Base-by-base conservation (phyloP, 2,113 vertebrate genomes). In the Mesembrinibis cayennensis region DNA sequence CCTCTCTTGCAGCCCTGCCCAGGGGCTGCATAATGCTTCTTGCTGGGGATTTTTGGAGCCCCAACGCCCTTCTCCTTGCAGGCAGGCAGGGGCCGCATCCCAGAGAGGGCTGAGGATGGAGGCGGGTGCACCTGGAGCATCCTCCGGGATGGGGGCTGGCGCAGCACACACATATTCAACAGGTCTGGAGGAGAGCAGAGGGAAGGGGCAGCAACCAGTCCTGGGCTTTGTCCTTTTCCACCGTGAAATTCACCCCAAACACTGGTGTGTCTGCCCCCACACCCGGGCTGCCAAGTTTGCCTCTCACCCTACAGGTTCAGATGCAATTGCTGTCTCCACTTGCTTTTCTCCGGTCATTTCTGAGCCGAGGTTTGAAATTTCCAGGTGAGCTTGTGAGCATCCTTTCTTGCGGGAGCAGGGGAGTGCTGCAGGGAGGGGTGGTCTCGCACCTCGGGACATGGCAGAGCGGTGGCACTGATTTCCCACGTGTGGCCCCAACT, bases 231-330 rank as follows among this genome's bases (percentile, higher is more conserved):
- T 83, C 25, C 30, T 89, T 89, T 74, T 58, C 49, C 67, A 63
- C 12, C 2, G 1, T 7, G 26, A 49, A 87, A 52, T 65, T 76
- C 53, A 49, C 16, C 63, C 44, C 61, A 27, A 25, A 32, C 0
- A 0, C 82, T 29, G 53, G 4, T 17, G 38, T 29, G 10, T 17
- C 38, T 27, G 8, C 7, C 47, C 45, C 50, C 13, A 15, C 2
- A 0, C 32, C 44, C 0, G 0, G 25, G 38, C n/a, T 82, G 18
- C 7, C 50, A 22, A 34, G 38, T 84, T 62, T 25, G 5, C 13
- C 0, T 23, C 49, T 49, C 65, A 36, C 16, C 38, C 40, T 53
- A 18, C 1, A 1, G 23, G 53, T 27, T 80, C 62, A 58, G 50
- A 8, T 4, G 7, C 21, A 8, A 17, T 34, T 12, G 1, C 25